Evolutionary conservation across 2,113 vertebrate species (phyloP), one percentile per base, ranked within the genome.

Genomic region (Atractosteus spatula): DNA sequence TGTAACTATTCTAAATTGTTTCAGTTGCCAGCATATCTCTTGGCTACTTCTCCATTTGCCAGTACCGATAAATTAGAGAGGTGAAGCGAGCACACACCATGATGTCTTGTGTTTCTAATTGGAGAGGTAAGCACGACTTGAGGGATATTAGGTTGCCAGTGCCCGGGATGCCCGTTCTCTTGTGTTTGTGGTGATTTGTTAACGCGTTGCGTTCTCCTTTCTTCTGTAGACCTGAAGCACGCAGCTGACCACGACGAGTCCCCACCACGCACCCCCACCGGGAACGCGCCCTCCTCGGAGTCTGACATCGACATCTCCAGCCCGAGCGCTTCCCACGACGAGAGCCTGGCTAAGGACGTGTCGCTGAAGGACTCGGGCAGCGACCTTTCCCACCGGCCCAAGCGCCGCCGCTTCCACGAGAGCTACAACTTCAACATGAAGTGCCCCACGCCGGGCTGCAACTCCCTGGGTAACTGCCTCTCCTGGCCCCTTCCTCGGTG

Each of bases 391-490:
- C 96, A 98, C 80, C 91, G 97, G 16, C 97, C 97, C 63, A 99
- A 99, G 75, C 95, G 97, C 3, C 94, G 97, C 10, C 96, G 97
- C 73, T 99, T 98, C 85, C 97, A 99, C 0, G 97, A 99, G 82
- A 99, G 97, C 80, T 99, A 99, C 89, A 99, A 99, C 84, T 99
- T 99, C 82, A 99, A 99, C 83, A 99, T 99, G 96, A 99, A 99
- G 75, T 99, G 97, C 76, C 97, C 97, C 14, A 99, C 96, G 0
- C 97, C 97, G 0, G 97, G 97, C 16, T 99, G 97, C 84, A 99
- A 99, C 84, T 99, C 97, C 7, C 87, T 99, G 51, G 97, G 97
- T 98, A 83, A 85, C 7, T 45, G 7, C 1, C 11, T 13, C 47
- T n/a, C 4, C 17, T 29, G 17, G 17, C 17, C 17, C n/a, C 41